Conservation (phyloP, 2,888 invertebrate genomes). For the Portevinia maculata region DNA sequence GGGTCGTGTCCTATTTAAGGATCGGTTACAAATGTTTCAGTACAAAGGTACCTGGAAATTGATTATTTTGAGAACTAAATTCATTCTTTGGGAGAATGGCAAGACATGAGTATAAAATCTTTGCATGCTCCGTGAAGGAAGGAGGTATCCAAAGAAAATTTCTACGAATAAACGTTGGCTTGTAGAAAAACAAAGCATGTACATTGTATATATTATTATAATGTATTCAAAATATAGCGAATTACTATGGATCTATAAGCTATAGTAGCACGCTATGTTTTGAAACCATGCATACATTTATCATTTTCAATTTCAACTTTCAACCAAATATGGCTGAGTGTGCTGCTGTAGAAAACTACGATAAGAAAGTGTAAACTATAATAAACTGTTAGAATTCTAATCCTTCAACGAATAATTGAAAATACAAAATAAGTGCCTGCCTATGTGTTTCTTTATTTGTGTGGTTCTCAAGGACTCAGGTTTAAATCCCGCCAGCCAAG, state of each 20-base stretch:
- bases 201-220: too few relatives aligned
- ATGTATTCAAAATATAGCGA: too few relatives aligned
- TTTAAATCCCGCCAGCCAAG: too few relatives aligned
- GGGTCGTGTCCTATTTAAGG: slow-evolving; percentile 72
- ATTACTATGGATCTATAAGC: too few relatives aligned
- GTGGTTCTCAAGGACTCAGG: too few relatives aligned
- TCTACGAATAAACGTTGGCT: background rate
- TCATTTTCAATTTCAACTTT: slow-evolving; percentile 7
- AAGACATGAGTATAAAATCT: slow-evolving; percentile 22
- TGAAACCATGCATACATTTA: slow-evolving; percentile 6
- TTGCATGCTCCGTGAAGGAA: slow-evolving; percentile 41
- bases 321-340: slow-evolving; percentile 5
- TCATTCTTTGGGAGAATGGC: slow-evolving; percentile 56
- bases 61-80: slow-evolving; percentile 19
- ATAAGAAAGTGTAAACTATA: slow-evolving; percentile 42
- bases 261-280: background rate
- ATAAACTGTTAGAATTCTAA: slow-evolving; percentile 36
- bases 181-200: slow-evolving; percentile 24
- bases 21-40: slow-evolving; percentile 71
- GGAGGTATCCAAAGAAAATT: slow-evolving; percentile 39
- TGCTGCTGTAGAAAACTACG: slow-evolving; percentile 32
- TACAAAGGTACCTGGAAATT: slow-evolving; percentile 52
- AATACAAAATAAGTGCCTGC: too few relatives aligned
- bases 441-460: too few relatives aligned
- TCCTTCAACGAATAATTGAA: background rate